Base-by-base conservation (phyloP, 2,888 invertebrate genomes). In the Caenorhabditis plicata region DNA sequence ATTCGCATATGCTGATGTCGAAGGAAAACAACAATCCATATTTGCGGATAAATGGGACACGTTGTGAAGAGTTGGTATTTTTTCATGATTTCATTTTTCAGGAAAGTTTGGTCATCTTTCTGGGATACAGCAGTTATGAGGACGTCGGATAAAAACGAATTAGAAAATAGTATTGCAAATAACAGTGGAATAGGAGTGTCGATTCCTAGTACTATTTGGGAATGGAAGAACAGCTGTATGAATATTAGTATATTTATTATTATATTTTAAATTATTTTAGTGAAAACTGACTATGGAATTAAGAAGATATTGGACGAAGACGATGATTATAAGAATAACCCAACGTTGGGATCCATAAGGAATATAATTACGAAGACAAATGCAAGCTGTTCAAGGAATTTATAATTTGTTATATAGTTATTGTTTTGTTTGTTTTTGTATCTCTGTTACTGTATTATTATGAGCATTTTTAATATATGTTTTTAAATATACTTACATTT, bases 51-150 rank as follows among this genome's bases (percentile, higher is more conserved):
- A 55, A 4, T 67, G 56, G 52, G 43, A 33, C 13, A 39, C 38
- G 44, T 51, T 4, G n/a, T 20, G n/a, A n/a, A 13, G 13, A 43
- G 15, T 9, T 26, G 17, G 11, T 4, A 15, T 36, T 27, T 38
- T 26, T 20, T 8, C 29, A 2, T n/a, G 20, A 22, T 19, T 15
- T 9, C 13, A 17, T 26, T 29, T 29, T 31, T 32, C 20, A 23
- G 39, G 5, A 7, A 1, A 4, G 44, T 15, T 45, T 11, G 38
- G 19, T 44, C 65, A 3, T 44, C 60, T 13, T 66, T 66, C 46
- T 66, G 66, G 66, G 66, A 66, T 19, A 36, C 41, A 11, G 52
- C 43, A 3, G 42, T 66, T 8, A 13, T 53, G 41, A 58, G n/a
- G n/a, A n/a, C n/a, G n/a, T n/a, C 52, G 45, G 36, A 45, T 3